These are phyloP conservation scores for Adineta ricciae DNA, from an alignment of 2,888 invertebrate genomes.

Conservation along the genomic window DNA sequence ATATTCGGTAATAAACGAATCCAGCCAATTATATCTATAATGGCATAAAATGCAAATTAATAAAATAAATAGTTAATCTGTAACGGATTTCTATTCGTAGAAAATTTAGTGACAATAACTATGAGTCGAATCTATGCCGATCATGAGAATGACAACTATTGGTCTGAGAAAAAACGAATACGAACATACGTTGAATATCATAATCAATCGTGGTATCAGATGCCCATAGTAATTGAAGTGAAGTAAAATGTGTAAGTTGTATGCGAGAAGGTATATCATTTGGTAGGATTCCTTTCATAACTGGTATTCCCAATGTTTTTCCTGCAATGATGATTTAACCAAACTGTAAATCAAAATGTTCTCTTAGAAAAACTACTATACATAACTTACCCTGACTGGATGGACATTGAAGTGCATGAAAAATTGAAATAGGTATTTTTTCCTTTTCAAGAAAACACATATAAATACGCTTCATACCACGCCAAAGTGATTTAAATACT, in stretches of 20 bases:
- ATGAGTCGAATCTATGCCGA: too few relatives aligned
- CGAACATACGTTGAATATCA: neutral
- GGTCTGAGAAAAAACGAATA: neutral
- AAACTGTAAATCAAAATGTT: too few relatives aligned
- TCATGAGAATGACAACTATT: too few relatives aligned
- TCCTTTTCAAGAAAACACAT: neutral
- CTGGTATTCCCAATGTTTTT: neutral
- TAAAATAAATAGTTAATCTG: too few relatives aligned
- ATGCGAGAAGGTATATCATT: neutral
- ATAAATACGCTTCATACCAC: neutral
- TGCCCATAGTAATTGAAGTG: neutral
- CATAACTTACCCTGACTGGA: neutral
- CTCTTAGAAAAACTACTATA: too few relatives aligned
- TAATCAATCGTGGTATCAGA: neutral
- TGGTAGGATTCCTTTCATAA: neutral
- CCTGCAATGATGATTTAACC: neutral
- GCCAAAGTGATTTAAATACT: neutral
- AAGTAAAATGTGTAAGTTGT: neutral
- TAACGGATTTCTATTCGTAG: too few relatives aligned
- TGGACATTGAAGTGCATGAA: neutral
- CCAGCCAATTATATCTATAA: neutral
- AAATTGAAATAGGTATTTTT: neutral
- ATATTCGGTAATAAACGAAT: neutral
- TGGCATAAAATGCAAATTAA: too few relatives aligned
- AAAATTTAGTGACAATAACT: too few relatives aligned